phyloP scores from a whole-genome alignment of 92 coral and sea anemone species.

The Paragorgia papillata region DNA sequence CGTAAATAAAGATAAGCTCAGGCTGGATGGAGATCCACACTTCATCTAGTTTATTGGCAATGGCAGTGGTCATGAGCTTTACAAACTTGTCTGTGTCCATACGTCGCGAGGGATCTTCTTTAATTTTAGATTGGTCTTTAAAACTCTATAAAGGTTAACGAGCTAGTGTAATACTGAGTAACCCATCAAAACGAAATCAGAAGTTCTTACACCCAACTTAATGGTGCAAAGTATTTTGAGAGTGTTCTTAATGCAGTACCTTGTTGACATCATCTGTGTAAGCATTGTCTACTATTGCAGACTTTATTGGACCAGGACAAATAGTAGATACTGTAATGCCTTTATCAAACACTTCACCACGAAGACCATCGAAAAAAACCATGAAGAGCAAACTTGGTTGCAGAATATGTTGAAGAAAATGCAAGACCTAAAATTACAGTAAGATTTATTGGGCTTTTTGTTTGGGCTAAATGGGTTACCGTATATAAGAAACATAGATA shows the following conservation, averaged over 20 bases:
- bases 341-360: slow-evolving; percentile 76
- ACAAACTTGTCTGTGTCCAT: slow-evolving; percentile 82
- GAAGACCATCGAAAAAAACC: slow-evolving; percentile 79
- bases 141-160: background rate
- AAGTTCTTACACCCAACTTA: no score
- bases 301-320: slow-evolving; percentile 90
- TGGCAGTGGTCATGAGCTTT: slow-evolving; percentile 65
- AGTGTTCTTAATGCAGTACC: background rate
- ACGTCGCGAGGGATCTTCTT: slow-evolving; percentile 15
- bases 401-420: slow-evolving; percentile 76
- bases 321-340: slow-evolving; percentile 70
- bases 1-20: slow-evolving; percentile 64
- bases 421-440: slow-evolving; percentile 64
- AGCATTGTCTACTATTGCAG: slow-evolving; percentile 79
- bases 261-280: slow-evolving; percentile 62
- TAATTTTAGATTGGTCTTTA: slow-evolving; percentile 8
- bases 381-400: slow-evolving; percentile 92
- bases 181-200: no score
- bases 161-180: no score
- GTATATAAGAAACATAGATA: no score
- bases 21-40: slow-evolving; percentile 88
- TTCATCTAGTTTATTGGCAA: slow-evolving; percentile 83
- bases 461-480: no score
- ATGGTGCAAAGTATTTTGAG: background rate
- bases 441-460: background rate